A percentile compares a stretch with the other conserved stretches of the same genome.
These are phyloP conservation scores for Scylla paramamosain DNA, from an alignment of 1,140 invertebrate species.

Conservation along the genomic window DNA sequence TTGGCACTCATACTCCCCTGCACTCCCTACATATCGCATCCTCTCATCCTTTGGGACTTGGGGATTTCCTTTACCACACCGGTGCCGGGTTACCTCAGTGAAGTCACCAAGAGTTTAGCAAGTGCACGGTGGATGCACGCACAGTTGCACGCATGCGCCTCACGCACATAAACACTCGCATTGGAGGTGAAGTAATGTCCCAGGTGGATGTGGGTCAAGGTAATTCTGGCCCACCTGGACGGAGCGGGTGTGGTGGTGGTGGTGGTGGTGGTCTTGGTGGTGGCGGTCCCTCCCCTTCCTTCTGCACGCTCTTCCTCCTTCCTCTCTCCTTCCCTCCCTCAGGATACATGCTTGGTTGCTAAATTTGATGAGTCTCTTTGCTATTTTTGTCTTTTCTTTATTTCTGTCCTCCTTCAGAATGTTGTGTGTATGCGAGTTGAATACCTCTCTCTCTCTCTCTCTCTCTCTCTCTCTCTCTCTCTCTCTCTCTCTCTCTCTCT, in stretches of 20 bases:
- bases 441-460: background rate
- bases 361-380: background rate
- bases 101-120: background rate
- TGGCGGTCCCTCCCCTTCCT: background rate
- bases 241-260: background rate
- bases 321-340: background rate
- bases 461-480: constrained; percentile 20
- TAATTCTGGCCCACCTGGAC: background rate
- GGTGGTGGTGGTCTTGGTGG: background rate
- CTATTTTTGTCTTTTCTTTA: background rate
- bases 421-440: too few relatives aligned
- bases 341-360: too few relatives aligned
- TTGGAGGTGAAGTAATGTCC: background rate
- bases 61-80: background rate
- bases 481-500: constrained; percentile 20
- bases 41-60: background rate
- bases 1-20: background rate
- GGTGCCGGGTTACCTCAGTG: background rate
- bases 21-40: background rate
- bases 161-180: background rate
- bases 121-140: background rate
- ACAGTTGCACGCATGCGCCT: background rate
- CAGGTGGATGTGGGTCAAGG: constrained; percentile 9
- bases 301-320: background rate
- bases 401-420: too few relatives aligned